phyloP scores from a whole-genome alignment of 2,797 vertebrate genomes.

The Cyclopterus lumpus region DNA sequence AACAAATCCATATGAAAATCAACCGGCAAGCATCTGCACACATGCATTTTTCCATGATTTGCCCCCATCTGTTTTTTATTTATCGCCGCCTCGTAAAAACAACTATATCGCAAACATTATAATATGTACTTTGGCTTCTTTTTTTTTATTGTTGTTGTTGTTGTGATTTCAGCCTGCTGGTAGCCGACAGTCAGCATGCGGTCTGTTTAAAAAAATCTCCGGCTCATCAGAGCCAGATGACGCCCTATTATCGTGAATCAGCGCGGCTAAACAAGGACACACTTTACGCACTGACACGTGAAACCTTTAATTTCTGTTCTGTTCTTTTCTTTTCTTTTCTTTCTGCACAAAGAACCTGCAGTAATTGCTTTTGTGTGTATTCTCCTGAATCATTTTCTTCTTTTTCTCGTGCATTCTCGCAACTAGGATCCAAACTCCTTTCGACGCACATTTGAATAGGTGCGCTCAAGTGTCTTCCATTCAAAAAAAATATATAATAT shows the following conservation, averaged over 20 bases:
- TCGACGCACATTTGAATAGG: constrained; percentile 19
- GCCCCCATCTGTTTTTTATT: constrained; percentile 4
- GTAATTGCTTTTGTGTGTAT: constrained; percentile 43
- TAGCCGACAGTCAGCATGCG: constrained; percentile 10
- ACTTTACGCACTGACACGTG: not conserved
- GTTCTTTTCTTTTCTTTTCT: not conserved
- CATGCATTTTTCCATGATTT: not conserved
- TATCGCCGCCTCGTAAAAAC: constrained; percentile 16
- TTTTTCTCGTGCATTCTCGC: not conserved
- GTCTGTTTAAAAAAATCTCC: constrained; percentile 24
- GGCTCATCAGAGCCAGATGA: constrained; percentile 8
- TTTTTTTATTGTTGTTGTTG: no score
- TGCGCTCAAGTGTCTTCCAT: constrained; percentile 36
- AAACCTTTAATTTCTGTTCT: not conserved
- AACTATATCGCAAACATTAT: constrained; percentile 10
- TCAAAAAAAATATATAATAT: no score
- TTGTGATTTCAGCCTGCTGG: constrained; percentile 17
- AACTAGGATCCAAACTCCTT: constrained; percentile 30
- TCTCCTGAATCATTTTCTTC: constrained; percentile 7
- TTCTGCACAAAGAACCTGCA: constrained; percentile 6
- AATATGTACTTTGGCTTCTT: constrained; percentile 32
- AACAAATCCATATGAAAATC: not conserved
- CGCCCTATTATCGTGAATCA: constrained; percentile 4
- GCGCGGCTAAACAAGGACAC: constrained; percentile 29
- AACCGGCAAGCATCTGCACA: not conserved